These are phyloP conservation scores for Corythornis vintsioides DNA, from an alignment of 2,113 vertebrate species.

Conservation along the genomic window DNA sequence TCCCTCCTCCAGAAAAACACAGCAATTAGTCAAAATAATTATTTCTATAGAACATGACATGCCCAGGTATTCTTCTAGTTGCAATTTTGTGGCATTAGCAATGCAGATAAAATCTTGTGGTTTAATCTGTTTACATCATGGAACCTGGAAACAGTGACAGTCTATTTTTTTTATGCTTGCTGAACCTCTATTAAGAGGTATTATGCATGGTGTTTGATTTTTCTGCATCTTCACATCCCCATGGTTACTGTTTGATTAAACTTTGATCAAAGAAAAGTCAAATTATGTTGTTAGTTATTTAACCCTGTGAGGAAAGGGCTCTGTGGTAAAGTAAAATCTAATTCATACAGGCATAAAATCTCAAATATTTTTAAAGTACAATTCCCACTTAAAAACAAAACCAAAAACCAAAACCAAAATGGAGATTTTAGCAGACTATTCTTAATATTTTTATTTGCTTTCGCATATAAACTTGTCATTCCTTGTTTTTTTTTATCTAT, in stretches of 20 bases:
- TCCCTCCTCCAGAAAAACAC: background rate
- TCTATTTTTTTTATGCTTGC: slow-evolving; percentile 13
- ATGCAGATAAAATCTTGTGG: background rate
- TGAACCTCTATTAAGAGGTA: slow-evolving; percentile 26
- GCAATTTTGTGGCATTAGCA: background rate
- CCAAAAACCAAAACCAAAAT: background rate
- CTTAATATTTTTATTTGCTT: background rate
- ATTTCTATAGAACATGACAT: background rate
- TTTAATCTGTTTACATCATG: slow-evolving; percentile 25
- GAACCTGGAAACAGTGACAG: slow-evolving; percentile 3
- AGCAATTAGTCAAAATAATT: background rate
- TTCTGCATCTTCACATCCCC: slow-evolving; percentile 39
- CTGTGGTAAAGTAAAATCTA: background rate
- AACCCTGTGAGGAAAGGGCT: background rate
- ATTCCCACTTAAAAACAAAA: background rate
- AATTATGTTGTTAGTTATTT: slow-evolving; percentile 9
- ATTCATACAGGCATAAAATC: background rate
- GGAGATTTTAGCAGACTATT: background rate
- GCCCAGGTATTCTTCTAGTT: background rate
- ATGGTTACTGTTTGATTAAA: slow-evolving; percentile 64
- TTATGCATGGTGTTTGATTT: slow-evolving; percentile 50
- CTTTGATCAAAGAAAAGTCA: slow-evolving; percentile 43
- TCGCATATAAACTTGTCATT: background rate
- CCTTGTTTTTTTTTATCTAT: background rate
- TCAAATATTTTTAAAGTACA: background rate